These are phyloP conservation scores for Xylocopa sonorina DNA, from an alignment of 1,140 invertebrate genomes.

Conservation along the genomic window DNA sequence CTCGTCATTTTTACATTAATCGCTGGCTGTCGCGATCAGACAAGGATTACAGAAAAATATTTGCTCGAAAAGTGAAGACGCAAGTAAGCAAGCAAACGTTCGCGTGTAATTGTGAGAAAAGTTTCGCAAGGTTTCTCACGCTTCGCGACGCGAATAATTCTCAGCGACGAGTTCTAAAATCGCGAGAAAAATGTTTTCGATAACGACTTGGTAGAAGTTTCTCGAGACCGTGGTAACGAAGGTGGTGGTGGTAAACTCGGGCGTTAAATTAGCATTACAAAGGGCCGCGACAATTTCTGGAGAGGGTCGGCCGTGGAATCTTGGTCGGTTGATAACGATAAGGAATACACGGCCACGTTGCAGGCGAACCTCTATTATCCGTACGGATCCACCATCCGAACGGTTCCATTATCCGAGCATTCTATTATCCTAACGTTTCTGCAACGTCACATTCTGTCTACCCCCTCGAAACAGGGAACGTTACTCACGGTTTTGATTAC, in stretches of 20 bases:
- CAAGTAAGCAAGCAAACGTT: no score
- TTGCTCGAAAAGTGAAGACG: no score
- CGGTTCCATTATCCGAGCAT: slow-evolving; percentile 20
- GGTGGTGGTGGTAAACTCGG: not conserved
- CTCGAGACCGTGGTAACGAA: not conserved
- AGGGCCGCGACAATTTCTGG: not conserved
- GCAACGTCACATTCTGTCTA: not conserved
- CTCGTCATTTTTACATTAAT: no score
- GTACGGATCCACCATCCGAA: not conserved
- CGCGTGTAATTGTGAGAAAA: no score
- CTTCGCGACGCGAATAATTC: no score
- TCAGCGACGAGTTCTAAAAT: no score
- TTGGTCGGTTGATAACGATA: slow-evolving; percentile 8
- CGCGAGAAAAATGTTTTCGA: no score
- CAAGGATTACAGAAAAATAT: no score
- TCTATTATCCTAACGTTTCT: slow-evolving; percentile 22
- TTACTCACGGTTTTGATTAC: slow-evolving; percentile 8
- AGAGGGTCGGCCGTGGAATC: not conserved
- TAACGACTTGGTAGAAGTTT: not conserved
- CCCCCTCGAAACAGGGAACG: not conserved
- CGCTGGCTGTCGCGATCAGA: no score
- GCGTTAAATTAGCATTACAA: slow-evolving; percentile 9
- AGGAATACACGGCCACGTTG: slow-evolving; percentile 7
- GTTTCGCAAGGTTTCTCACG: no score
- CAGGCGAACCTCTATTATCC: slow-evolving; percentile 11